These are phyloP conservation scores for Diabrotica balteata DNA, from an alignment of 2,888 invertebrate species.

Conservation along the genomic window DNA sequence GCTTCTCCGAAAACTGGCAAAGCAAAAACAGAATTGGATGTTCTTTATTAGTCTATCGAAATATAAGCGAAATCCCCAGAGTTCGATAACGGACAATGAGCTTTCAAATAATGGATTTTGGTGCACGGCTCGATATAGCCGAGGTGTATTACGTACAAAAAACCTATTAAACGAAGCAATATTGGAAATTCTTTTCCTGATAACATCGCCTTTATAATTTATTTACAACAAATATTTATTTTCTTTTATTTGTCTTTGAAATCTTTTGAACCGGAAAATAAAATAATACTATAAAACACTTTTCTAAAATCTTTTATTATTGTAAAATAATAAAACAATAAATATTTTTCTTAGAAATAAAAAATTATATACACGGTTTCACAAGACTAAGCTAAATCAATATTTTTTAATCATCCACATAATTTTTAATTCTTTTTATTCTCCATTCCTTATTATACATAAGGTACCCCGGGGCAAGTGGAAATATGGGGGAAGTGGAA, in stretches of 20 bases:
- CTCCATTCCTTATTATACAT: too few species aligned
- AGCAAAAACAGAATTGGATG: slow-evolving; percentile 8
- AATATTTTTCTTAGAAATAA: too few species aligned
- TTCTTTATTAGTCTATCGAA: slow-evolving; percentile 11
- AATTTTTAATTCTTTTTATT: too few species aligned
- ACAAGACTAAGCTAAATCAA: too few species aligned
- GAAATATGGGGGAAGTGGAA: too few species aligned
- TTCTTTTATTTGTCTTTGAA: background rate
- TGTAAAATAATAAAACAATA: too few species aligned
- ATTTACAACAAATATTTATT: slow-evolving; percentile 2
- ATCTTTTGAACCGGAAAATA: too few species aligned
- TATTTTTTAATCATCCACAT: too few species aligned
- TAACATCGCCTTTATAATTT: slow-evolving; percentile 16
- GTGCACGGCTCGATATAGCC: slow-evolving; percentile 18
- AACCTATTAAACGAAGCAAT: slow-evolving; percentile 20
- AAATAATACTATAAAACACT: too few species aligned
- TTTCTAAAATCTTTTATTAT: too few species aligned
- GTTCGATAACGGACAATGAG: slow-evolving; percentile 32
- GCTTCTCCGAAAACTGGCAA: background rate
- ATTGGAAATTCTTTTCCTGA: slow-evolving; percentile 32
- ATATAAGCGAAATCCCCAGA: slow-evolving; percentile 23
- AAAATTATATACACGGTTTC: too few species aligned
- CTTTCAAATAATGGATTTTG: slow-evolving; percentile 32
- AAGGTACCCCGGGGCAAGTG: too few species aligned
- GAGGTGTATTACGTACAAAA: slow-evolving; percentile 19